Evolutionary conservation across 2,113 vertebrate species (phyloP).

Genomic region (Tor tambroides): DNA sequence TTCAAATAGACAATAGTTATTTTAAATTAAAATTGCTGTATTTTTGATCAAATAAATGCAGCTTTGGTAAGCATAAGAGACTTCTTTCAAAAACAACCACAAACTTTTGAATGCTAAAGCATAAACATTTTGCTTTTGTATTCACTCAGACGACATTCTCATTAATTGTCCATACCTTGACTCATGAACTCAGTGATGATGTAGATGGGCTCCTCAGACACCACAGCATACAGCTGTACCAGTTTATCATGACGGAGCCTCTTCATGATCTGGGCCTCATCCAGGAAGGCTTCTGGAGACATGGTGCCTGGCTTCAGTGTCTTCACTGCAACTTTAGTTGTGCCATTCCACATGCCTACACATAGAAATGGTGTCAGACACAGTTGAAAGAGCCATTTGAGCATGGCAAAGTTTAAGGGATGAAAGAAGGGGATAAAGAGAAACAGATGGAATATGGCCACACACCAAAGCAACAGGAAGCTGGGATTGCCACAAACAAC

Average conservation of each 20-base stretch:
- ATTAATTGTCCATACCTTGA: slow-evolving; percentile 79
- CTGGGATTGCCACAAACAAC: slow-evolving; percentile 20
- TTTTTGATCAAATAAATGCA: neutral
- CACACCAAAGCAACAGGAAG: slow-evolving; percentile 37
- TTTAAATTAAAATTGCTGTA: neutral
- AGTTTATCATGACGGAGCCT: slow-evolving; percentile 95
- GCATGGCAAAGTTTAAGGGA: neutral
- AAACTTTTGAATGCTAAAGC: neutral
- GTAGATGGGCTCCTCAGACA: slow-evolving; percentile 97
- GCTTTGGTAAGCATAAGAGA: neutral
- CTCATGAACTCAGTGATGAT: slow-evolving; percentile 98
- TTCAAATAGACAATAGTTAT: neutral
- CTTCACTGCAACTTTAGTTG: slow-evolving; percentile 97
- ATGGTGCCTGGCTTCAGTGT: slow-evolving; percentile 96
- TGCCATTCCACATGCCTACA: slow-evolving; percentile 94
- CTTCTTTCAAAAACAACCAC: neutral
- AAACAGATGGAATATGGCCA: slow-evolving; percentile 20
- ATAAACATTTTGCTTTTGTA: neutral
- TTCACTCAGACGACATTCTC: neutral
- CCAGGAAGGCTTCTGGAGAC: slow-evolving; percentile 96
- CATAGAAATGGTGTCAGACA: neutral
- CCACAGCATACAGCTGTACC: slow-evolving; percentile 96
- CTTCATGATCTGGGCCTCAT: slow-evolving; percentile 99
- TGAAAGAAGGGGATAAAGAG: neutral
- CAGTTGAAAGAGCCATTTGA: neutral